Base-by-base conservation (phyloP, 1,140 invertebrate species). In the Phymastichus coffea region DNA sequence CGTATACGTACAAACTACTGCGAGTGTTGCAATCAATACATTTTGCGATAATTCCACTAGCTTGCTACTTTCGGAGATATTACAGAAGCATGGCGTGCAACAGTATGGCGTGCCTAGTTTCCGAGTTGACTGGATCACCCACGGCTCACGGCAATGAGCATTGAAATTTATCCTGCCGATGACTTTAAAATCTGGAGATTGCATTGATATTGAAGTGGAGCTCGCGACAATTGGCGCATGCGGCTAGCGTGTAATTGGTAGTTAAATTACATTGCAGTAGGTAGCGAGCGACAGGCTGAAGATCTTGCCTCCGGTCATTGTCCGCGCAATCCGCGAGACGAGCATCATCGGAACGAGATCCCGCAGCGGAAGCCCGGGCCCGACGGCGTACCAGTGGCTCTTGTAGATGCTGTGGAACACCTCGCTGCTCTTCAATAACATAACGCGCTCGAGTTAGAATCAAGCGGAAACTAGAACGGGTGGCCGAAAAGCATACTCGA, bases 121-220 rank as follows among this genome's bases (percentile, higher is more conserved):
- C n/a, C n/a, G n/a, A n/a, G n/a, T n/a, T n/a, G n/a, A n/a, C n/a
- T n/a, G n/a, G n/a, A n/a, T n/a, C n/a, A n/a, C n/a, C n/a, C n/a
- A n/a, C n/a, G n/a, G n/a, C 26, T 17, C 1, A 28, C 28, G 47
- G 54, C 54, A 25, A 57, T 4, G 3, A 57, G 54, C 30, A 57
- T 28, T 0, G 54, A 57, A 26, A 48, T 48, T 23, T 49, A 57
- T 30, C 56, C 46, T 10, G 14, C 22, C 4, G 48, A 14, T 7
- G 37, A 12, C 35, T 52, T 58, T 0, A 58, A 8, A 20, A 58
- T 44, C 57, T 58, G 15, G 6, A 33, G 12, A 33, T n/a, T n/a
- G 28, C 28, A 33, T 6, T 33, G 12, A 33, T n/a, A n/a, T n/a
- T n/a, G n/a, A n/a, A n/a, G n/a, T n/a, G n/a, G n/a, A n/a, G n/a